Evolutionary conservation across 1,140 invertebrate species (phyloP), one percentile per base, ranked within the genome.

Genomic region (Lucilia sericata): DNA sequence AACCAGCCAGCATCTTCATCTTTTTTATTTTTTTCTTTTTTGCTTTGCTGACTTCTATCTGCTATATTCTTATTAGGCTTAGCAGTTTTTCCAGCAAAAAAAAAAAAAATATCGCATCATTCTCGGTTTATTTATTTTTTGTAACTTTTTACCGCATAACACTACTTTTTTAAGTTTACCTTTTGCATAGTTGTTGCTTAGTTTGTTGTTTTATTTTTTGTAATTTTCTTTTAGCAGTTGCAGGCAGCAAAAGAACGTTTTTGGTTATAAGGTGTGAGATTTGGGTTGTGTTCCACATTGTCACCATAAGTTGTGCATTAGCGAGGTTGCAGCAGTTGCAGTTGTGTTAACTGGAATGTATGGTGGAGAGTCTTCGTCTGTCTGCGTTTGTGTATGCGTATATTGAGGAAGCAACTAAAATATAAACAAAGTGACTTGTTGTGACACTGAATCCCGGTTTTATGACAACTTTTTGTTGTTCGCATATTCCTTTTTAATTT

Each of bases 261-360:
- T 80, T 80, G 76, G 76, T 80, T 80, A 80, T 80, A 80, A 80
- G 76, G 76, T 80, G 76, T 80, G 76, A 80, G 76, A 80, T 80
- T 80, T 80, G 76, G 76, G 76, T 80, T 80, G 76, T 80, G 76
- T 80, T 80, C 76, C 76, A 80, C 76, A 80, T 80, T 80, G 76
- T 80, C 76, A 80, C 76, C 76, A 80, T 25, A 49, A 47, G 75
- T 42, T 42, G 25, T 30, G 42, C 47, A 49, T 21, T 80, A 42
- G 42, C 2, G 42, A 30, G 25, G 25, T 30, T 30, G 25, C 25
- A 30, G 5, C 42, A 17, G 30, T 76, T 80, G 7, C 19, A 25
- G 76, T 80, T 80, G 8, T 47, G n/a, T 51, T 51, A 25, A 21
- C 10, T 21, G 21, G 42, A 80, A 19, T 80, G 34, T 21, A 7